A percentile compares a stretch with the other conserved stretches of the same genome.
Evolutionary conservation across 2,113 vertebrate species (phyloP).

Genomic region (Brachyistius frenatus): DNA sequence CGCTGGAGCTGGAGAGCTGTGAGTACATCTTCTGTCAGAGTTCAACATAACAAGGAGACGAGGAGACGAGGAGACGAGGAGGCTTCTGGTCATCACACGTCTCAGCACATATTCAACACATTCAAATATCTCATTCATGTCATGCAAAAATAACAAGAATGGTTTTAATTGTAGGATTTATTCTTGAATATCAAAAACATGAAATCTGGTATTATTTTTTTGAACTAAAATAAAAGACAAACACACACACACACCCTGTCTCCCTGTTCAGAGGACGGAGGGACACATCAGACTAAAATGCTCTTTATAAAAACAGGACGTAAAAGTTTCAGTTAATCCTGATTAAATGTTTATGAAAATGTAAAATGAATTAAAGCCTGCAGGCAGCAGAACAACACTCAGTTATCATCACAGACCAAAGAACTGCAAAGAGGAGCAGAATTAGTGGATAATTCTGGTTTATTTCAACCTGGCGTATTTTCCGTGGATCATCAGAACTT

Average conservation of each 20-base stretch:
- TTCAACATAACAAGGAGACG: background rate
- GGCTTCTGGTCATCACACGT: background rate
- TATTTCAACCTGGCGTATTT: too few species aligned
- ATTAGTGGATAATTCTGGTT: too few species aligned
- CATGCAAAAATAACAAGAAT: too few species aligned
- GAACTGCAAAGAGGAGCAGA: background rate
- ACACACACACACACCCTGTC: background rate
- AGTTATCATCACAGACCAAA: background rate
- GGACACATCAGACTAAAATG: background rate
- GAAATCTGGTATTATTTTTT: too few species aligned
- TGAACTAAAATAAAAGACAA: too few species aligned
- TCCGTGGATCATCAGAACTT: too few species aligned
- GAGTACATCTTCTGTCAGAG: constrained; percentile 66
- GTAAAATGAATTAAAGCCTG: constrained; percentile 3
- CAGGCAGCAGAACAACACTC: constrained; percentile 3
- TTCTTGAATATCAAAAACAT: too few species aligned
- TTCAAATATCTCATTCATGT: too few species aligned
- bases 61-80: too few species aligned
- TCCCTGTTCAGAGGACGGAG: background rate
- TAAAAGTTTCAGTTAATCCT: constrained; percentile 12
- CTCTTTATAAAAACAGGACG: background rate
- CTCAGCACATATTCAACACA: too few species aligned
- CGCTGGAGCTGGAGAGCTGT: constrained; percentile 98
- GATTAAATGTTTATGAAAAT: constrained; percentile 5
- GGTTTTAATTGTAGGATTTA: too few species aligned